Base-by-base conservation (phyloP, 2,888 invertebrate genomes). In the Synanthedon formicaeformis region DNA sequence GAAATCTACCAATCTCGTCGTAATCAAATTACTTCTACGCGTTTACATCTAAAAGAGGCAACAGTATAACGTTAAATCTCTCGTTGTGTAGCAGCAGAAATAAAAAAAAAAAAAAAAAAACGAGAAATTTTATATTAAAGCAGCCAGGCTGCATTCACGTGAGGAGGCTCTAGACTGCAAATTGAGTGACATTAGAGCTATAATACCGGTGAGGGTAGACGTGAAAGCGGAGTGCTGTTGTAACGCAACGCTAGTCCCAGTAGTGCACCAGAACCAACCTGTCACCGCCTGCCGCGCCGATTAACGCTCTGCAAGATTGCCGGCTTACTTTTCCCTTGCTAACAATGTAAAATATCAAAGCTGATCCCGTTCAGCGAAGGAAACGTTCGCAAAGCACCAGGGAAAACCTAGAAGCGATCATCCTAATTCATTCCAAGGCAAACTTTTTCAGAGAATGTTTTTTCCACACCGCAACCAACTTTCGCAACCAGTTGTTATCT, bases 101-200 rank as follows among this genome's bases (percentile, higher is more conserved):
- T 23, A 23, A 23, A 41, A 45, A n/a, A 45, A 45, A 79, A 23
- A 23, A 41, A 45, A n/a, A 45, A 45, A 79, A 75, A 80, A 71
- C 73, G 77, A 72, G 13, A 78, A 78, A 80, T 83, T 83, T 85
- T 81, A 83, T 85, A 83, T 85, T 81, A 84, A 86, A 83, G 78
- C 77, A 66, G 74, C 75, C 72, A 67, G 70, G 76, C 78, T 77
- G 82, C 80, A 80, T 84, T 83, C 81, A 84, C 80, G 78, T 83
- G 80, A 83, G 82, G 76, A 75, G 75, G 77, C 80, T 71, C 84
- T 83, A 83, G 81, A 84, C 84, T 79, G 81, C 77, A 82, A 84
- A 86, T 86, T 86, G 82, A 85, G 85, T 85, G 85, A 84, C 82
- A 84, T 85, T 85, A 86, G 77, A 74, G 78, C 75, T 67, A 84